A percentile compares a stretch with the other conserved stretches of the same genome.
These are phyloP conservation scores for Apantesis nais DNA, from an alignment of 2,888 invertebrate species.

Conservation along the genomic window DNA sequence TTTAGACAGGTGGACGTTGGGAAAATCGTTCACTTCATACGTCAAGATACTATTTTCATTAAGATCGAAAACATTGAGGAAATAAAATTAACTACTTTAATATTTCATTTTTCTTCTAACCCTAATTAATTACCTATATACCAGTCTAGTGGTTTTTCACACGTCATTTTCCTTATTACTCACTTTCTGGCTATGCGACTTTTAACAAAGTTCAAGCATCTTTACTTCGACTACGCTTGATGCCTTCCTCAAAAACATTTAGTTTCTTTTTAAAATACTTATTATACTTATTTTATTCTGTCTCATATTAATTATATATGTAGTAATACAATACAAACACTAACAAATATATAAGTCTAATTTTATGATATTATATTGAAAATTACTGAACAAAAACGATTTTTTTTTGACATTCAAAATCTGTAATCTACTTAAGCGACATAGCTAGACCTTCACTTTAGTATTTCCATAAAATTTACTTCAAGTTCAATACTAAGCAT, in stretches of 20 bases:
- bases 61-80: too few relatives aligned
- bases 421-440: neutral
- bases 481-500: neutral
- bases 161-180: neutral
- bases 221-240: neutral
- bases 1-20: too few relatives aligned
- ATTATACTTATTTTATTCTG: neutral
- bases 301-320: neutral
- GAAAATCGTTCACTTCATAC: neutral
- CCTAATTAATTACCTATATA: neutral
- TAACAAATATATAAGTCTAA: neutral
- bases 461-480: neutral
- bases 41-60: neutral
- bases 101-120: neutral
- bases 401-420: neutral
- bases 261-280: neutral
- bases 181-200: too few relatives aligned
- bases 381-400: neutral
- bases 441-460: neutral
- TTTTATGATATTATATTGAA: neutral
- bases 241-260: neutral
- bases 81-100: too few relatives aligned
- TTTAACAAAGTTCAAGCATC: neutral
- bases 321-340: neutral
- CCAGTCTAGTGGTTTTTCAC: neutral